Evolutionary conservation across 2,113 vertebrate species (phyloP).

Genomic region (Podiceps cristatus): DNA sequence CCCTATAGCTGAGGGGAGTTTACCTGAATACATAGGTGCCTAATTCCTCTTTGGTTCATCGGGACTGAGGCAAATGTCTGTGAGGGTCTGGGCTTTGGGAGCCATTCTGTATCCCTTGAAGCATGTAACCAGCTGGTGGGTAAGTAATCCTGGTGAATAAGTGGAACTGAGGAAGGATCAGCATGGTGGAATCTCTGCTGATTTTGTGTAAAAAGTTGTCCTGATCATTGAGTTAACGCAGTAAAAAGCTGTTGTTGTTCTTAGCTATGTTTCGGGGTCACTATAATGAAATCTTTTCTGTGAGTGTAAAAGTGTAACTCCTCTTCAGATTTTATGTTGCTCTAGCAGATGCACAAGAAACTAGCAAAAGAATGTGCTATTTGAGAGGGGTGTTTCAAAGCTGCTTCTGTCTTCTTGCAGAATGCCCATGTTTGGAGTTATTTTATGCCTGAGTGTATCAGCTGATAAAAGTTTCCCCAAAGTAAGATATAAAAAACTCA

Average conservation of each 20-base stretch:
- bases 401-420: neutral
- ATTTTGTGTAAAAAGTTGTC: neutral
- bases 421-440: slow-evolving; percentile 27
- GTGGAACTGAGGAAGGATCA: neutral
- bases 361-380: neutral
- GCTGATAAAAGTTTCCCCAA: neutral
- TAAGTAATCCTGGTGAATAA: neutral
- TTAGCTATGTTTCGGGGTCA: neutral
- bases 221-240: neutral
- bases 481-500: slow-evolving; percentile 41
- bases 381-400: neutral
- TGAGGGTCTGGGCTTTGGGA: neutral
- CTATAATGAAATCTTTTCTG: neutral
- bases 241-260: neutral
- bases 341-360: neutral
- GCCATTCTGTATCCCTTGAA: neutral
- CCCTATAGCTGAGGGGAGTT: neutral
- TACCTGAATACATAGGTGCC: neutral
- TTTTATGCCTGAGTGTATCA: neutral
- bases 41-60: neutral
- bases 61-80: neutral
- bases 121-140: neutral
- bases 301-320: neutral
- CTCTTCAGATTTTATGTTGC: neutral
- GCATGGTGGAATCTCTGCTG: neutral